Base-by-base conservation (phyloP, 2,797 vertebrate species). In the Pipistrellus kuhlii region DNA sequence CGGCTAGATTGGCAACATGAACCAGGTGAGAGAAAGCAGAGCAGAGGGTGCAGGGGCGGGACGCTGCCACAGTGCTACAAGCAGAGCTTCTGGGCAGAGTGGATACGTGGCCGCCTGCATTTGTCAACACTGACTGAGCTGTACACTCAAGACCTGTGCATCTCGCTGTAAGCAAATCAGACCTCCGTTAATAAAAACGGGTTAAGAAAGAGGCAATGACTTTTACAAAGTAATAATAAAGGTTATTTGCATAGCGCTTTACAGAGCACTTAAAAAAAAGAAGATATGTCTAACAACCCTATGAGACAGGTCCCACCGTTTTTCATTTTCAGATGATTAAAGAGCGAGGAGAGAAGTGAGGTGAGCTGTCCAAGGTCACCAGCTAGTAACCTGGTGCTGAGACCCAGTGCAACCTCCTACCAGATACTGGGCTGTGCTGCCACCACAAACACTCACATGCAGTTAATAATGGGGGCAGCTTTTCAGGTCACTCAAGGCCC, bases 391-490 rank as follows among this genome's bases (percentile, higher is more conserved):
- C 13, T 30, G 51, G 48, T 25, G 86, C 78, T 51, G 51, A 93
- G 68, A 8, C 5, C 91, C 80, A 32, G 15, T 8, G 35, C 72
- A n/a, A 4, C 1, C 30, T 27, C 85, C 48, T 20, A 14, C 2
- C 21, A 30, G 13, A 1, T 6, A 32, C 30, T 0, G 30, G 8
- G 14, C 59, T 35, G 23, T 4, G 53, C 13, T 1, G 27, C 64
- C 8, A 12, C 30, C 71, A 21, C 2, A 6, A 18, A 25, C 21
- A 30, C 12, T n/a, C 38, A 0, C 0, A 1, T 6, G 53, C 51
- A 64, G 38, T 14, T 75, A 80, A 46, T 6, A 20, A n/a, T 0
- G 9, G 15, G 23, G 48, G 44, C 17, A 4, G 30, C 10, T 2
- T 41, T 23, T 41, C 5, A 18, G 76, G 32, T 15, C 92, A 51